Evolutionary conservation across 2,888 invertebrate species (phyloP), one percentile per base, ranked within the genome.

Genomic region (Patella ulyssiponensis): DNA sequence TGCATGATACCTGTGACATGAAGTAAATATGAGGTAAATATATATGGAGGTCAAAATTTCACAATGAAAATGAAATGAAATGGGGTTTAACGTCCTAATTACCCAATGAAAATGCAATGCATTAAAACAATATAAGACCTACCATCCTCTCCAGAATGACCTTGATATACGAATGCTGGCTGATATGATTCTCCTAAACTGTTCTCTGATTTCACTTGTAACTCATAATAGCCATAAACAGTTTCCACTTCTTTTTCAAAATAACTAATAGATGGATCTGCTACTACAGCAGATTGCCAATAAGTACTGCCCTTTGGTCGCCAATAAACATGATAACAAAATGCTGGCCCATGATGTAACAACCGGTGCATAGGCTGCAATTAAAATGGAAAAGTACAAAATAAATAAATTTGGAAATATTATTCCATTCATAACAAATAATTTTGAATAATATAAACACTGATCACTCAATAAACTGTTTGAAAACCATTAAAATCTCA

Each of bases 61-160:
- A 2, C 44, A 7, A 44, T 44, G 44, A 44, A 7, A 44, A 7
- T 44, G 44, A 44, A 44, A 44, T 44, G 44, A 7, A 44, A 44
- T 44, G 44, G 44, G 44, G 44, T 44, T 44, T 7, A 44, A 44
- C 1, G 1, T 44, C 44, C 44, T 44, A 44, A 9, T 44, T 44
- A 44, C 7, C 9, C 7, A 44, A 44, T 44, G 44, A 44, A 44
- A 44, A 1, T 44, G 44, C 44, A 44, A 9, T 44, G 33, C 4
- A 33, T 4, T 4, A 44, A 44, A 44, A 44, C 9, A 44, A 9
- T 0, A 12, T 1, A 12, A 64, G 15, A 20, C 86, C 79, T 80
- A 89, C 89, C 88, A 77, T 85, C 87, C 78, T 88, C 89, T 51
- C 89, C 89, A 0, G 89, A 88, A 72, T 82, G 81, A 4, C 89